Evolutionary conservation across 2,888 invertebrate species (phyloP), one percentile per base, ranked within the genome.

Genomic region (Cosmopolites sordidus): DNA sequence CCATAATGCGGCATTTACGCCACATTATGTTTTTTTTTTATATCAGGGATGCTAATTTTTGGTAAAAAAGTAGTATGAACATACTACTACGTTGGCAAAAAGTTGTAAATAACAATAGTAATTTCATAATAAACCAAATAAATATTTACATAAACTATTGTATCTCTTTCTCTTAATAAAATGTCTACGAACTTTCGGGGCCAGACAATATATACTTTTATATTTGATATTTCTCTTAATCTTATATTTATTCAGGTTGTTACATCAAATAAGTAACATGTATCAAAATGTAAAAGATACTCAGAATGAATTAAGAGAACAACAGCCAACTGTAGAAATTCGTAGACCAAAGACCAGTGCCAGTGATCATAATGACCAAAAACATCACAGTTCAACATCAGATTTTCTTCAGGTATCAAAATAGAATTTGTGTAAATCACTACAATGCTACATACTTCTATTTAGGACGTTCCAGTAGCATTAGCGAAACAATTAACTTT

Each of bases 231-330:
- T 5, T 3, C 8, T 22, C 22, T 8, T 22, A 22, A 5, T 5
- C 22, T 22, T 22, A 22, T 22, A 22, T 46, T 45, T 40, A 18
- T 48, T 14, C 27, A 57, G 97, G 45, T 79, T 97, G 46, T 78
- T 96, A 53, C 95, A 97, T 75, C 97, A 97, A 77, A 95, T 97
- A 68, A 91, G 90, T 66, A 95, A 93, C 68, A 95, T 97, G 94
- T 94, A 95, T 74, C 93, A 94, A 74, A 96, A 95, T 72, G 93
- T 96, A 1, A 92, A 93, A 69, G 93, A 95, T 69, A 95, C 95
- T 0, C 92, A 93, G 69, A 86, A 87, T 63, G 95, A 95, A 67
- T 78, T 96, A 54, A 86, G 89, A 61, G 88, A 88, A 62, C 87
- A 89, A 60, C 82, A 79, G 45, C 64, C 79, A 2, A 76, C 79